Evolutionary conservation across 2,797 vertebrate species (phyloP), one percentile per base, ranked within the genome.

Genomic region (Takifugu ocellatus): DNA sequence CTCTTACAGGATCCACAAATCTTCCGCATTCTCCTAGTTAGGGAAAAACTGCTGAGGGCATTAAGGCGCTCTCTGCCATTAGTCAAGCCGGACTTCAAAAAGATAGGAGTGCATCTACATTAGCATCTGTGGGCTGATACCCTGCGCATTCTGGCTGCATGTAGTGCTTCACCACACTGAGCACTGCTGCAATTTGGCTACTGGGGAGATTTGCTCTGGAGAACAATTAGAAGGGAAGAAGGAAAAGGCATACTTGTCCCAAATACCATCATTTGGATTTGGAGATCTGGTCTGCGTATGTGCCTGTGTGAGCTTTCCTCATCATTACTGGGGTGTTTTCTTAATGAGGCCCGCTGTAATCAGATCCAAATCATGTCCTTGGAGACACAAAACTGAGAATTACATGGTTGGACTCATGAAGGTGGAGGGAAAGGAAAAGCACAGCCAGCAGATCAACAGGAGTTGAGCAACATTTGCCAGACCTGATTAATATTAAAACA

Each of bases 41-140:
- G 75, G 58, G 72, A 81, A 66, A 72, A 69, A 57, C 6, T 59
- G 50, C 63, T 53, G 53, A 39, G 68, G 56, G 66, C 68, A 76
- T 71, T 54, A 68, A 68, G 21, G 51, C 2, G n/a, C 67, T 70
- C 58, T 63, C 61, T 65, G 49, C 60, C 61, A 66, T 75, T 72
- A 72, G 54, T 84, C 63, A 43, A 53, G 50, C 61, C 16, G 57
- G 70, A 80, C 68, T 65, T 79, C 63, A 67, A 73, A 83, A 65
- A 75, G 60, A 72, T 64, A 63, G 64, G 76, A 74, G 70, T 27
- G 73, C 72, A 80, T 74, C 77, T 74, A 78, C 81, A 84, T 83
- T 76, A 79, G 56, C 71, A 79, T 74, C 68, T 77, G 54, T 61
- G 58, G 57, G 42, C 44, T 61, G 48, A 56, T 75, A 75, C 65